Conservation (phyloP, 2,113 vertebrate species). For the Choloepus hoffmanni region DNA sequence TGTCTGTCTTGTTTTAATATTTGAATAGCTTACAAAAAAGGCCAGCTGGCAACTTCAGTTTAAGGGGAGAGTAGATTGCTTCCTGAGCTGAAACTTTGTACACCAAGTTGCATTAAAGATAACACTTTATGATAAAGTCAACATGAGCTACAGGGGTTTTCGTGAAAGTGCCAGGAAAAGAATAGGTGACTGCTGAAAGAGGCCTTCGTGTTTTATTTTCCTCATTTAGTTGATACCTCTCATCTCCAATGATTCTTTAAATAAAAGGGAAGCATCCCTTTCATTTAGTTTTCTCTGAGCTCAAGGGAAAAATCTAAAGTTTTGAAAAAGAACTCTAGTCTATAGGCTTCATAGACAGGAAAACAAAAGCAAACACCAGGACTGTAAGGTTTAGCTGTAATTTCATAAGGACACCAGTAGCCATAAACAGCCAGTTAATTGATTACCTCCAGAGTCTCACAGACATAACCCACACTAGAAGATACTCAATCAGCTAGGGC, state of each 20-base stretch:
- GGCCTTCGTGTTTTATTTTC: conserved; percentile 66
- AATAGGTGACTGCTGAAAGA: background rate
- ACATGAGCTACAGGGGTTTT: conserved; percentile 21
- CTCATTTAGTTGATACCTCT: conserved; percentile 67
- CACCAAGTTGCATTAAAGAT: conserved; percentile 58
- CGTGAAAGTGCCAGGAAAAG: background rate
- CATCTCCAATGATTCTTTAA: conserved; percentile 74
- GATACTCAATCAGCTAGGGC: conserved; percentile 57
- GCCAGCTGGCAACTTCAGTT: conserved; percentile 26
- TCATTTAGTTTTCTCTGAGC: conserved; percentile 71
- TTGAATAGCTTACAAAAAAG: conserved; percentile 23
- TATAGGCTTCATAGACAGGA: conserved; percentile 48
- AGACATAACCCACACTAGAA: conserved; percentile 53
- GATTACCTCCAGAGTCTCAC: conserved; percentile 53
- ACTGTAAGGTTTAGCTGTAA: conserved; percentile 81
- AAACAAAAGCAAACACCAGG: conserved; percentile 62
- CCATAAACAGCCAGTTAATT: conserved; percentile 74
- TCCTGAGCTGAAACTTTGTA: conserved; percentile 63
- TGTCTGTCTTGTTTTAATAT: conserved; percentile 3
- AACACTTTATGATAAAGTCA: conserved; percentile 58
- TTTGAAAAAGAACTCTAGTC: conserved; percentile 59
- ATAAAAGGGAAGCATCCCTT: conserved; percentile 59
- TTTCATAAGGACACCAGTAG: conserved; percentile 79
- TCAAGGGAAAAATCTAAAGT: conserved; percentile 47
- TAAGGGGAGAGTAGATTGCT: background rate